These are phyloP conservation scores for Hafferia zeledoni DNA, from an alignment of 2,797 vertebrate species.

Conservation along the genomic window DNA sequence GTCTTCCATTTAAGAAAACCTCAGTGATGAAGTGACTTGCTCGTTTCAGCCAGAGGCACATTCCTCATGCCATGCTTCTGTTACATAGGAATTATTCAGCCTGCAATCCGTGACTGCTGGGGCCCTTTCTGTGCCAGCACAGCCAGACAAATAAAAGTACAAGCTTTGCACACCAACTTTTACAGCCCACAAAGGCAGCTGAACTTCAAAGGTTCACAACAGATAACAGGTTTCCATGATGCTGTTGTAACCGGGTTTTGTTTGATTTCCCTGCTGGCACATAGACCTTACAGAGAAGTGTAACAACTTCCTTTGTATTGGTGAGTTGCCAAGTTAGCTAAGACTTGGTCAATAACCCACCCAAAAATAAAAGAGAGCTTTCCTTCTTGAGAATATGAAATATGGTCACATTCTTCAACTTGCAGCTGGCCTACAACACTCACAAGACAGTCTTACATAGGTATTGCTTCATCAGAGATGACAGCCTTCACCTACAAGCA, in stretches of 20 bases:
- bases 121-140: background rate
- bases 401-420: rapidly evolving
- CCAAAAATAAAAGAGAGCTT: background rate
- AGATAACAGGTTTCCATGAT: background rate
- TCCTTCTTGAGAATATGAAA: background rate
- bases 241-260: background rate
- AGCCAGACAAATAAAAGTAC: background rate
- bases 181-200: background rate
- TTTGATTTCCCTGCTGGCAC: background rate
- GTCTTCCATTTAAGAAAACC: background rate
- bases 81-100: background rate
- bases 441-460: background rate
- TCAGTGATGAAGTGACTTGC: background rate
- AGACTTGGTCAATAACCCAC: background rate
- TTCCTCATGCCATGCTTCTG: background rate
- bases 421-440: background rate
- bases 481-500: background rate
- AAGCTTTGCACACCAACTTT: rapidly evolving
- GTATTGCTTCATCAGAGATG: background rate
- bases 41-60: background rate
- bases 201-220: background rate
- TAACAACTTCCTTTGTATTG: background rate
- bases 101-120: background rate
- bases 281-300: rapidly evolving
- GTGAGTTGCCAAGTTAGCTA: background rate